Evolutionary conservation across 2,113 vertebrate genomes (phyloP), one percentile per base, ranked within the genome.

Genomic region (Dermatemys mawii): DNA sequence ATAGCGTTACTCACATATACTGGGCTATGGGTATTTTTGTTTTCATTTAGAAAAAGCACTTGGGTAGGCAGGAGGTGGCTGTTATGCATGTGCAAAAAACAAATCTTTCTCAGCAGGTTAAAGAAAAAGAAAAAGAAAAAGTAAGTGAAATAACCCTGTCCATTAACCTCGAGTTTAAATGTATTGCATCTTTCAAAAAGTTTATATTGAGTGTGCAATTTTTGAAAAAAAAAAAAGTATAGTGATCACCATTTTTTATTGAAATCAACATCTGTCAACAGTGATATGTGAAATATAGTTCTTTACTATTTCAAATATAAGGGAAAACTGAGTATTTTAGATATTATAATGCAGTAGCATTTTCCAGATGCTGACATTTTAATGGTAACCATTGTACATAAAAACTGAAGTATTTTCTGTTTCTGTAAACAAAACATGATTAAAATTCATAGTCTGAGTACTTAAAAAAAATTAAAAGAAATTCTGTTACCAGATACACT

Each of bases 381-480:
- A 87, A 83, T 17, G 46, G 57, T 29, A 50, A 73, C 41, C 38
- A 90, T 32, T 29, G 24, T 87, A 88, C 81, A 50, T 57, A 93
- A 27, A 81, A 49, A 83, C 22, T 49, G 46, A 83, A 54, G 54
- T 83, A 73, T 79, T 57, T 87, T 83, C 24, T 70, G 73, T 91
- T 93, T 84, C n/a, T 84, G 76, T 70, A 81, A 51, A 93, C 13
- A 88, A 53, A 87, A 57, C 17, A 83, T 4, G 93, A 84, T 81
- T 70, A 50, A 54, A 53, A 60, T 41, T n/a, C 19, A 81, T 4
- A 60, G 12, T 41, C 95, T 3, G 87, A 4, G 3, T 75, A 85
- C 84, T 5, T 8, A 9, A 11, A 41, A 84, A 90, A 32, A 54
- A n/a, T n/a, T 89, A 87, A 87, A 91, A 96, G 95, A 90, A 97